These are phyloP conservation scores for Pogona vitticeps DNA, from an alignment of 2,113 vertebrate genomes.

Conservation along the genomic window DNA sequence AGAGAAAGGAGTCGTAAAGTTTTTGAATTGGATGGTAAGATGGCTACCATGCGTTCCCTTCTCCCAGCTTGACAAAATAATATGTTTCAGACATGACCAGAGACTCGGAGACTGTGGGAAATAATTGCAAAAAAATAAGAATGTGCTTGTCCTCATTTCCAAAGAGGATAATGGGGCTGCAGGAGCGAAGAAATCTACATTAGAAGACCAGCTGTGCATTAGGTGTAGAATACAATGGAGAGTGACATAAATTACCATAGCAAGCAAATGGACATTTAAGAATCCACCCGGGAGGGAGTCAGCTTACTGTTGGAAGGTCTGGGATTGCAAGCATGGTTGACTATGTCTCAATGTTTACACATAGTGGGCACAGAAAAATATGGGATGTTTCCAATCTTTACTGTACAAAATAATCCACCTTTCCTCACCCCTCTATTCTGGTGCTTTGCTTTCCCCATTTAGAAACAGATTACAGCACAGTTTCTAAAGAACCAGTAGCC, in stretches of 20 bases:
- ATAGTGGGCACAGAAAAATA: not conserved
- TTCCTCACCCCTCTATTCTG: not conserved
- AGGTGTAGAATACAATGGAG: conserved; percentile 67
- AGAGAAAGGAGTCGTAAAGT: no score
- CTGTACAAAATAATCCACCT: not conserved
- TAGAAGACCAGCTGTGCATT: conserved; percentile 72
- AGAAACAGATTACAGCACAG: not conserved
- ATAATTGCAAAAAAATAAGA: conserved; percentile 54
- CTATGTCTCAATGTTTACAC: conserved; percentile 9
- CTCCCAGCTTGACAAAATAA: conserved; percentile 35
- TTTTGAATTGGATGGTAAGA: conserved; percentile 35
- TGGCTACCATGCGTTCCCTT: not conserved
- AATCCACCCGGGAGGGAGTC: conserved; percentile 61
- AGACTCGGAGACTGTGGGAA: conserved; percentile 53
- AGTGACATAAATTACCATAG: conserved; percentile 74
- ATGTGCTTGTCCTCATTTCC: conserved; percentile 33
- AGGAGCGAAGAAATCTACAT: conserved; percentile 71
- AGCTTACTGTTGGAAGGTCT: conserved; percentile 37
- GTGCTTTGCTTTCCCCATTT: not conserved
- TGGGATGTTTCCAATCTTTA: not conserved
- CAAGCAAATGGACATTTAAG: conserved; percentile 74
- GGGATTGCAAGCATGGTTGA: conserved; percentile 16
- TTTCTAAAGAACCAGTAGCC: not conserved
- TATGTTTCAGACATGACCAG: conserved; percentile 46
- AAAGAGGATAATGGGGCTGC: conserved; percentile 48